phyloP scores from a whole-genome alignment of 2,113 vertebrate species.

The Pantherophis guttatus region DNA sequence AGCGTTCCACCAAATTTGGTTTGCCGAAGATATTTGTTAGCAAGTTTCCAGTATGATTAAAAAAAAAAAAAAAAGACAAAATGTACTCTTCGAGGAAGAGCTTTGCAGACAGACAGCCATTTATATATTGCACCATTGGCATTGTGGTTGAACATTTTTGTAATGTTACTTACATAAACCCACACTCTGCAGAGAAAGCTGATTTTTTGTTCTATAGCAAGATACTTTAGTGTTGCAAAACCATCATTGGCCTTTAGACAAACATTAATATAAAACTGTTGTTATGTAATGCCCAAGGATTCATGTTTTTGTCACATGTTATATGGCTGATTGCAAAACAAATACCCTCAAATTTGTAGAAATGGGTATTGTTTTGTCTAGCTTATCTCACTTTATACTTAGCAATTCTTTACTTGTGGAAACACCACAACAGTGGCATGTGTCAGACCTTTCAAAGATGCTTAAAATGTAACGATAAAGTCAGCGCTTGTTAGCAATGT shows the following conservation, averaged over 20 bases:
- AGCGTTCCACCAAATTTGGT: constrained; percentile 6
- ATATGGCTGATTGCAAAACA: constrained; percentile 3
- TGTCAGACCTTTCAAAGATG: background rate
- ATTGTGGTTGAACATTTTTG: constrained; percentile 23
- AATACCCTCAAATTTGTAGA: background rate
- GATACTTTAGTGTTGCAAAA: constrained; percentile 29
- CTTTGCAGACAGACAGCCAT: constrained; percentile 12
- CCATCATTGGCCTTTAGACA: constrained; percentile 32
- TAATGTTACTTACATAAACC: constrained; percentile 13
- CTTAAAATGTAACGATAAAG: background rate
- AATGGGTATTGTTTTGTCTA: background rate
- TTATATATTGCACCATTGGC: constrained; percentile 8
- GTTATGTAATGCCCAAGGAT: constrained; percentile 33
- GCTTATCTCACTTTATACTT: background rate
- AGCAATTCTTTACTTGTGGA: background rate
- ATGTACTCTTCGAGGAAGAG: constrained; percentile 29
- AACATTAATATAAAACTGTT: constrained; percentile 16
- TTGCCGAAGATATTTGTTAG: constrained; percentile 15
- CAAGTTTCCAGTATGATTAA: constrained; percentile 22
- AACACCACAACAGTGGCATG: background rate
- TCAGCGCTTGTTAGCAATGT: background rate
- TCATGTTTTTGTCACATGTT: constrained; percentile 30
- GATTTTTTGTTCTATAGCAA: constrained; percentile 37
- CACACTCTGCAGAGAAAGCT: constrained; percentile 27
- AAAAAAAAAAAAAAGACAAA: constrained; percentile 26